Conservation (phyloP, 2,888 invertebrate species). For the Nomada ferruginata region DNA sequence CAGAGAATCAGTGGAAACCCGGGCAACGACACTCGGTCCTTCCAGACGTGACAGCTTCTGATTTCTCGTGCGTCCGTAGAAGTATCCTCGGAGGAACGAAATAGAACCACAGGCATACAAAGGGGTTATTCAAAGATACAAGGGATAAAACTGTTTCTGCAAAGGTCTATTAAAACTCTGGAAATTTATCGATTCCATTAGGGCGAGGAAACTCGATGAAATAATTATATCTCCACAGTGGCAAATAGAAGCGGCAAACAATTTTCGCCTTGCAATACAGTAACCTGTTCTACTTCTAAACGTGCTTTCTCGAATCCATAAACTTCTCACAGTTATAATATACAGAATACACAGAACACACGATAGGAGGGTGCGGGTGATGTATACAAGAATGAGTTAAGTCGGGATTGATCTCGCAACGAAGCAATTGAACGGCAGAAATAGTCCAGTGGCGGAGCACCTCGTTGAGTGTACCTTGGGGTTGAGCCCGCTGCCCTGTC, state of each 20-base stretch:
- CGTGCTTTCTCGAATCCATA: no score
- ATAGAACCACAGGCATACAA: no score
- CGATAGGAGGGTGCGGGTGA: no score
- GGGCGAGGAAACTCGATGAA: no score
- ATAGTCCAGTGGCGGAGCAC: slow-evolving; percentile 68
- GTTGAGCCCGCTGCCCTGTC: slow-evolving; percentile 93
- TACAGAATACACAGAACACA: no score
- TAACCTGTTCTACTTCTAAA: no score
- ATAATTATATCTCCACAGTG: no score
- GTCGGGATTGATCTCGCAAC: not conserved
- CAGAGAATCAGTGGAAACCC: no score
- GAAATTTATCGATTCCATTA: no score
- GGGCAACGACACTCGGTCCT: slow-evolving; percentile 12
- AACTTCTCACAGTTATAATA: no score
- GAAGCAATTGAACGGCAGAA: slow-evolving; percentile 28
- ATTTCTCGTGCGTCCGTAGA: slow-evolving; percentile 29
- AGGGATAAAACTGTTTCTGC: not conserved
- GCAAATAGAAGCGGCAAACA: no score
- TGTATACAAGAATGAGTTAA: not conserved
- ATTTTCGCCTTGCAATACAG: no score
- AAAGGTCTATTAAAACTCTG: not conserved
- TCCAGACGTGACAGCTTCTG: slow-evolving; percentile 52
- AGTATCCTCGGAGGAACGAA: not conserved
- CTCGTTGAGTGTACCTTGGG: slow-evolving; percentile 88
- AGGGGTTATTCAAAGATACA: not conserved